Conservation (phyloP, 2,797 vertebrate genomes). For the Apogon talboti region DNA sequence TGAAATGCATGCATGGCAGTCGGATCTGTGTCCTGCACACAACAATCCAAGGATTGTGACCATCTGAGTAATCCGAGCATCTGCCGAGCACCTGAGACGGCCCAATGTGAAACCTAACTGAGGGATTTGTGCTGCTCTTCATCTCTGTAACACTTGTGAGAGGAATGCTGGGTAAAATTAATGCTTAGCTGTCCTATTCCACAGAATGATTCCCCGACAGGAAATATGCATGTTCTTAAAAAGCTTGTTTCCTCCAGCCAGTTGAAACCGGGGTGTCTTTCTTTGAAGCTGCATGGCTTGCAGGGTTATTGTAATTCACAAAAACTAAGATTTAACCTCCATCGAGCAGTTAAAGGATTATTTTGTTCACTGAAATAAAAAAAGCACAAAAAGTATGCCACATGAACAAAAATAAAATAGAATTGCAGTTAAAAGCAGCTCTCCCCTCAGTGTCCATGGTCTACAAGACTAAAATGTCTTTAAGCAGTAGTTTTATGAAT, state of each 20-base stretch:
- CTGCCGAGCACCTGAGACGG: conserved; percentile 68
- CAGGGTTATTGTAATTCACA: conserved; percentile 12
- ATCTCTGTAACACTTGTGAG: conserved; percentile 32
- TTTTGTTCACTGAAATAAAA: no score
- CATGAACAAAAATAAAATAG: no score
- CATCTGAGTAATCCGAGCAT: conserved; percentile 65
- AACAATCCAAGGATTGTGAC: conserved; percentile 65
- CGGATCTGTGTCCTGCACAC: conserved; percentile 40
- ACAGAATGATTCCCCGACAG: conserved; percentile 24
- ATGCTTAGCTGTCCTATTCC: conserved; percentile 6
- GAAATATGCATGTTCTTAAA: conserved; percentile 43
- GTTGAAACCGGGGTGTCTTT: conserved; percentile 21
- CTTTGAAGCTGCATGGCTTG: conserved; percentile 21
- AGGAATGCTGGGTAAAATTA: conserved; percentile 52
- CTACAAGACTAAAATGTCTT: no score
- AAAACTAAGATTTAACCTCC: no score
- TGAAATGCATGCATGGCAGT: conserved; percentile 24
- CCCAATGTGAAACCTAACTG: conserved; percentile 55
- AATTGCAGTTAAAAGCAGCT: no score
- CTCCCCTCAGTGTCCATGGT: no score
- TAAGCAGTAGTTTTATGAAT: no score
- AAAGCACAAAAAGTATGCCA: no score
- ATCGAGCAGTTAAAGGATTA: no score
- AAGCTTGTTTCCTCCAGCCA: conserved; percentile 28
- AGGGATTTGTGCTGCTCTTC: conserved; percentile 56